phyloP scores from a whole-genome alignment of 2,113 vertebrate genomes.

The Lota lota region DNA sequence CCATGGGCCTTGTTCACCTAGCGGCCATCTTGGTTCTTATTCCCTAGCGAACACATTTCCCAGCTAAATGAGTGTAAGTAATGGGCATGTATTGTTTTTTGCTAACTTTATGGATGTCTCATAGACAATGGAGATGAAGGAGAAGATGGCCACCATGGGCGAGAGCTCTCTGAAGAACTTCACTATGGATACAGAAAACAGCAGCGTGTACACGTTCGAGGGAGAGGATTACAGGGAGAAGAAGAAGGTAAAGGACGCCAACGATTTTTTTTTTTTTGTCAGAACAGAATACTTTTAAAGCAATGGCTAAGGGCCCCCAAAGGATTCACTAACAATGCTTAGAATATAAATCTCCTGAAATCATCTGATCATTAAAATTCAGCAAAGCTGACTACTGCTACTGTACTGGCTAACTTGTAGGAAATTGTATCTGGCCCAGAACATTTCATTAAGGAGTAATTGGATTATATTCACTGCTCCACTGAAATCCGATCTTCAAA shows the following conservation, averaged over 20 bases:
- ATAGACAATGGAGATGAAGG: slow-evolving; percentile 95
- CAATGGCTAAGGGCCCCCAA: no score
- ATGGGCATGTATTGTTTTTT: neutral
- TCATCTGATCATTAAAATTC: no score
- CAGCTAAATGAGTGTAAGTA: neutral
- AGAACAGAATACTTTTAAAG: no score
- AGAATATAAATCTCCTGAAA: no score
- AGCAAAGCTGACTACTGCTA: no score
- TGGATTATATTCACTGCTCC: neutral
- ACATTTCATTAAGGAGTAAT: neutral
- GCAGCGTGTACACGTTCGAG: slow-evolving; percentile 97
- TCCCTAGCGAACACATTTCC: no score
- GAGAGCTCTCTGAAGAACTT: slow-evolving; percentile 95
- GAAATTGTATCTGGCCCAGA: no score
- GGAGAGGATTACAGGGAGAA: slow-evolving; percentile 99
- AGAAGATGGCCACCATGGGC: slow-evolving; percentile 90
- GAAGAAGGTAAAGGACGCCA: slow-evolving; percentile 83
- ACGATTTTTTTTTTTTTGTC: neutral
- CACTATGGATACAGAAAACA: slow-evolving; percentile 95
- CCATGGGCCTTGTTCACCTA: neutral
- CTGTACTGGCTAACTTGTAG: no score
- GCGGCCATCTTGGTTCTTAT: no score
- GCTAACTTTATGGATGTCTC: slow-evolving; percentile 1
- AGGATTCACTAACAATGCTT: no score
- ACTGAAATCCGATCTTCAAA: no score